Evolutionary conservation across 2,888 invertebrate genomes (phyloP).

Genomic region (Sarcophaga rosellei): DNA sequence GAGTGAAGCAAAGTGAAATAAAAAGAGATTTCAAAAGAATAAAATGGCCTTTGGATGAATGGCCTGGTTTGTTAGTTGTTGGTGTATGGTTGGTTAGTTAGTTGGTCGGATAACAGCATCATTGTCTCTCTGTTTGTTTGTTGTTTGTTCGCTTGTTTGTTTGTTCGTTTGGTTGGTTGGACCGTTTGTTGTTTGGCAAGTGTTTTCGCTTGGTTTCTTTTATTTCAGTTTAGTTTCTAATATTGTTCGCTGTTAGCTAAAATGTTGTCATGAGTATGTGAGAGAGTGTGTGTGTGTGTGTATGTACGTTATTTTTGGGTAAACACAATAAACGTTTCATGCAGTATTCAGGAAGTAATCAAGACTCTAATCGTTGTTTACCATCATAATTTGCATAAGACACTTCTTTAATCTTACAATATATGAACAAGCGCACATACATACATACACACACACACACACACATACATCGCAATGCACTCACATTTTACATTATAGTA

Average conservation of each 20-base stretch:
- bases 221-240: constrained; percentile 33
- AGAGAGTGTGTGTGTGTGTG: constrained; percentile 18
- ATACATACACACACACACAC: background rate
- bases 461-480: background rate
- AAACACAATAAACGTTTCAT: constrained; percentile 79
- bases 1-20: constrained; percentile 32
- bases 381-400: constrained; percentile 79
- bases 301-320: constrained; percentile 66
- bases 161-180: constrained; percentile 32
- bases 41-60: constrained; percentile 59
- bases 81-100: constrained; percentile 3
- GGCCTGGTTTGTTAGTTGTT: constrained; percentile 33
- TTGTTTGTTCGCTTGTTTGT: constrained; percentile 19
- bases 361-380: constrained; percentile 81
- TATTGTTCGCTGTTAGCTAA: constrained; percentile 37
- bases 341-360: constrained; percentile 80
- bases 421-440: background rate
- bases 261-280: background rate
- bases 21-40: constrained; percentile 29
- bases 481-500: background rate
- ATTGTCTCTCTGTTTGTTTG: background rate
- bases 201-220: constrained; percentile 38
- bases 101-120: background rate
- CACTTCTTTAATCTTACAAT: constrained; percentile 64
- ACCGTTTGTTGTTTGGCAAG: constrained; percentile 40